Percentiles rank a stretch among this genome's conserved stretches.
Conservation (phyloP, 1,140 invertebrate genomes). For the Bombyx mandarina region DNA sequence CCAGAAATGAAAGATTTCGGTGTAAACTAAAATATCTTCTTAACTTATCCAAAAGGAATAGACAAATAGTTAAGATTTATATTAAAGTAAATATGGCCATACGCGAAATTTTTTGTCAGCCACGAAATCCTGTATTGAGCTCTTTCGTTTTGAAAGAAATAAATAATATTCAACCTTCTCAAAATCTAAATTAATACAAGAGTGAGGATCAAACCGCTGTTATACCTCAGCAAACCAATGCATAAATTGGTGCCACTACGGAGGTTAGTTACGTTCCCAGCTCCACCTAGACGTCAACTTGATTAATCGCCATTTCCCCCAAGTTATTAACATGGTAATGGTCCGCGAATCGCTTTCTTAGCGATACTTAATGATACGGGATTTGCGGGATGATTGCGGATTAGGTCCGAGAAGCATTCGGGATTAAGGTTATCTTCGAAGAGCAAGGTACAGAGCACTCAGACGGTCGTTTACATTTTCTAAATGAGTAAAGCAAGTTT, state of each 20-base stretch:
- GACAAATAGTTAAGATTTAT: no score
- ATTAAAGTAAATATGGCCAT: no score
- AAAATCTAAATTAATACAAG: neutral
- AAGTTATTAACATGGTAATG: conserved; percentile 69
- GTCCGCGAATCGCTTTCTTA: conserved; percentile 66
- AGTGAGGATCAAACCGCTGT: neutral
- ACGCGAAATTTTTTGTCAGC: no score
- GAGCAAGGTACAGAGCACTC: no score
- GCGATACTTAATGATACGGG: conserved; percentile 67
- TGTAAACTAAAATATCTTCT: no score
- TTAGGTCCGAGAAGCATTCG: conserved; percentile 20
- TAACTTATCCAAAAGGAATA: no score
- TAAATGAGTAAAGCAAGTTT: no score
- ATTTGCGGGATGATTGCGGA: conserved; percentile 65
- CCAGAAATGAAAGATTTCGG: no score
- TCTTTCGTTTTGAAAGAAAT: no score
- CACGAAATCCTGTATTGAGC: no score
- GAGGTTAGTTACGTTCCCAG: conserved; percentile 42
- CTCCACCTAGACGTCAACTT: conserved; percentile 54
- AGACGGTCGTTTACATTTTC: no score
- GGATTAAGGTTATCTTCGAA: conserved; percentile 39
- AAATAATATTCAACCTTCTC: no score
- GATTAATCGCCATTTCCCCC: conserved; percentile 64
- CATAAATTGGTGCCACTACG: conserved; percentile 53
- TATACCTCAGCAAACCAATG: conserved; percentile 45